phyloP scores from a whole-genome alignment of 2,797 vertebrate species.

The Diplodus puntazzo region DNA sequence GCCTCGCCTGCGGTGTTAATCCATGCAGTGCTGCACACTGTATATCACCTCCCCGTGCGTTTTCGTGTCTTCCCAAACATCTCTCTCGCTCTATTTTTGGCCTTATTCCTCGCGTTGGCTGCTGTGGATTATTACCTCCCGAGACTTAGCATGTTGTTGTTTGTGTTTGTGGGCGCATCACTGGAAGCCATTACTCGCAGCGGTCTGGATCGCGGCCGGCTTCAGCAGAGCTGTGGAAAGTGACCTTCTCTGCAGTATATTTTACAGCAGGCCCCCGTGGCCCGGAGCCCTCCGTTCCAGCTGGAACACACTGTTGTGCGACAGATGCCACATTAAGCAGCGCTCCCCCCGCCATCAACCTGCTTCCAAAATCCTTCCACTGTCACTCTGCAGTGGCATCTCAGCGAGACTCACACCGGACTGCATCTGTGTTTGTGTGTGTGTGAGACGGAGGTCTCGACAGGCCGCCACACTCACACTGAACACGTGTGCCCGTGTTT shows the following conservation, averaged over 20 bases:
- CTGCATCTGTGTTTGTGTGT: constrained; percentile 18
- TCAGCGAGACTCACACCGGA: constrained; percentile 37
- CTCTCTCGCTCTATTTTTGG: constrained; percentile 10
- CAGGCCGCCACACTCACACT: constrained; percentile 29
- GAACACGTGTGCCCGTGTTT: constrained; percentile 41
- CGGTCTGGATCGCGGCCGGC: constrained; percentile 55
- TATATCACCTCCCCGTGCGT: constrained; percentile 8
- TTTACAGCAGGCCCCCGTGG: constrained; percentile 66
- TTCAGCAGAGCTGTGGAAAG: constrained; percentile 57
- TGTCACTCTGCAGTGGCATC: constrained; percentile 52
- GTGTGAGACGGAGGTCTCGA: constrained; percentile 42
- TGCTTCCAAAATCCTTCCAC: constrained; percentile 62
- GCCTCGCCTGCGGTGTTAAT: background rate
- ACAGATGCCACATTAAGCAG: constrained; percentile 80
- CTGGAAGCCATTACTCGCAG: constrained; percentile 33
- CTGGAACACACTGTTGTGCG: constrained; percentile 69
- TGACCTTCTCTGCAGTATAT: constrained; percentile 77
- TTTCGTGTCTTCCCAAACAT: constrained; percentile 23
- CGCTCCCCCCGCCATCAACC: constrained; percentile 40
- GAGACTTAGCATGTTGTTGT: constrained; percentile 48
- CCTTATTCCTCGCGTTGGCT: constrained; percentile 16
- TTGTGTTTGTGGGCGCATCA: constrained; percentile 39
- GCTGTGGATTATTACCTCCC: constrained; percentile 21
- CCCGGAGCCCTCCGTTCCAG: constrained; percentile 65
- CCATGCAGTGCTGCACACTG: background rate